phyloP scores from a whole-genome alignment of 1,140 invertebrate genomes.

The Ericerus pela region DNA sequence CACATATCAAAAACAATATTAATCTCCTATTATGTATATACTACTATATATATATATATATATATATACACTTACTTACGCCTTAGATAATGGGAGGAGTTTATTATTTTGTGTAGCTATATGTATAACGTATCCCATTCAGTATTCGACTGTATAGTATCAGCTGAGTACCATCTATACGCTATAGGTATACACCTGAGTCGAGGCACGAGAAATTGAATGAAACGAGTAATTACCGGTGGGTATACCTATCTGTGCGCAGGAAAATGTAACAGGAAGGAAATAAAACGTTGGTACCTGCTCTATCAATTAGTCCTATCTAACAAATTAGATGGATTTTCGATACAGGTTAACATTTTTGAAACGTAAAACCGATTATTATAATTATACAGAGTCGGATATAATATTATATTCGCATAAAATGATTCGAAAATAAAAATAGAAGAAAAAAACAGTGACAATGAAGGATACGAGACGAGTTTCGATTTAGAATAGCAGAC shows the following conservation, averaged over 20 bases:
- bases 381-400: constrained; percentile 4
- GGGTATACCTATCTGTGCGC: not conserved
- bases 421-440: too few relatives aligned
- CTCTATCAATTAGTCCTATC: constrained; percentile 10
- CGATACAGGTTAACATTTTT: not conserved
- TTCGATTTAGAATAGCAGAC: too few relatives aligned
- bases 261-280: constrained; percentile 9
- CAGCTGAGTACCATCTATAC: constrained; percentile 1
- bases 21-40: constrained; percentile 7
- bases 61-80: too few relatives aligned
- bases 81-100: constrained; percentile 12
- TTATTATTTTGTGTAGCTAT: constrained; percentile 6
- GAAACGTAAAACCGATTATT: constrained; percentile 11
- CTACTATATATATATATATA: too few relatives aligned
- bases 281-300: constrained; percentile 5
- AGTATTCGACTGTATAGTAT: not conserved
- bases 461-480: too few relatives aligned
- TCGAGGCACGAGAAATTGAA: constrained; percentile 5
- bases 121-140: constrained; percentile 7
- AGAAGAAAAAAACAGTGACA: too few relatives aligned
- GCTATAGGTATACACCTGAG: too few relatives aligned
- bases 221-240: constrained; percentile 2
- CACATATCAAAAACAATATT: constrained; percentile 12
- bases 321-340: constrained; percentile 9
- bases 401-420: constrained; percentile 4